These are phyloP conservation scores for Labrus mixtus DNA, from an alignment of 2,113 vertebrate species.

Conservation along the genomic window DNA sequence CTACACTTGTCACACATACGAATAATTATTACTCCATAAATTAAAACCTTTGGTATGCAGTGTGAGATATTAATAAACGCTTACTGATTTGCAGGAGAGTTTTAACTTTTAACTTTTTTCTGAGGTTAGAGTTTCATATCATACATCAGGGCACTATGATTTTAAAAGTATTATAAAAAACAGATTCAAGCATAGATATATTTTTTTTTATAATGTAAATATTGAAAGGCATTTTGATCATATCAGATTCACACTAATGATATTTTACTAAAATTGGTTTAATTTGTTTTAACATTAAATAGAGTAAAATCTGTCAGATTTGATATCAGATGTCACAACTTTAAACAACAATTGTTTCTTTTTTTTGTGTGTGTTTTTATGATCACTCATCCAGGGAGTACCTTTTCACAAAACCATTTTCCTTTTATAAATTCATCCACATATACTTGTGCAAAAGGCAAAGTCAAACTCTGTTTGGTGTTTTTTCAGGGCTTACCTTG, in stretches of 20 bases:
- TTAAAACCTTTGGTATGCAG: conserved; percentile 50
- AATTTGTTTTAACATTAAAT: too few species aligned
- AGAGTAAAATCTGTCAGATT: too few species aligned
- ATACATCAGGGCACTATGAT: not conserved
- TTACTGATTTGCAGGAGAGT: conserved; percentile 27
- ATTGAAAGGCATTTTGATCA: not conserved
- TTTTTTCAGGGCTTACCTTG: conserved; percentile 87
- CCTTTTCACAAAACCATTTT: not conserved
- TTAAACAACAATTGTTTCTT: too few species aligned
- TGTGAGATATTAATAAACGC: conserved; percentile 50
- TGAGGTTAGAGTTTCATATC: not conserved
- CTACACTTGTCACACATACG: conserved; percentile 62
- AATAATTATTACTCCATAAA: conserved; percentile 73
- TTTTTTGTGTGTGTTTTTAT: not conserved
- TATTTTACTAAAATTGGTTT: too few species aligned
- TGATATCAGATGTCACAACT: too few species aligned
- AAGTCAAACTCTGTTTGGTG: not conserved
- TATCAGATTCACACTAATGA: too few species aligned
- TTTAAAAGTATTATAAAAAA: not conserved
- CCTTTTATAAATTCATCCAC: not conserved
- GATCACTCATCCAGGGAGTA: not conserved
- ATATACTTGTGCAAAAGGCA: not conserved
- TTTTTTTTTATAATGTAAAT: too few species aligned
- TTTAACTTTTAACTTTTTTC: conserved; percentile 12
- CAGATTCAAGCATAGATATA: not conserved